These are phyloP conservation scores for Harpagus bidentatus DNA, from an alignment of 2,113 vertebrate genomes.

Conservation along the genomic window DNA sequence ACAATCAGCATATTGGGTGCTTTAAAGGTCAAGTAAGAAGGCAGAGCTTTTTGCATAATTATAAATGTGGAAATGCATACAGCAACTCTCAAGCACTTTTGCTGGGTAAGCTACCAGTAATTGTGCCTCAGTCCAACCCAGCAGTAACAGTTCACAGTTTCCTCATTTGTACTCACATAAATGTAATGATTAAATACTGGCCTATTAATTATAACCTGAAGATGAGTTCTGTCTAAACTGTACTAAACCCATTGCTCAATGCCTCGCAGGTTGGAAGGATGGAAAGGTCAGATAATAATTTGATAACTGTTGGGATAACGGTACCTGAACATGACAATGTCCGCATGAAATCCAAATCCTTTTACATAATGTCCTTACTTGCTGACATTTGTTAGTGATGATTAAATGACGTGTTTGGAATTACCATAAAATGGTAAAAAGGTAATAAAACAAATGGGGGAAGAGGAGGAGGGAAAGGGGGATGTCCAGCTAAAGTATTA, in stretches of 20 bases:
- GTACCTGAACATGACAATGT: background rate
- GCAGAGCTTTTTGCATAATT: slow-evolving; percentile 47
- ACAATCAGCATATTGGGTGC: slow-evolving; percentile 30
- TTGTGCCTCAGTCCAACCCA: slow-evolving; percentile 42
- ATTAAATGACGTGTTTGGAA: background rate
- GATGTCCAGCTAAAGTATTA: background rate
- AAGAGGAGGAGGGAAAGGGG: background rate
- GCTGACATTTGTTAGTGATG: background rate
- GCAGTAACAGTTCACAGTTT: slow-evolving; percentile 37
- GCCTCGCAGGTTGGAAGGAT: slow-evolving; percentile 4
- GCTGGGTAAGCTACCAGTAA: slow-evolving; percentile 47
- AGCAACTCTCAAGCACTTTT: slow-evolving; percentile 16
- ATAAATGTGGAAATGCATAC: slow-evolving; percentile 37
- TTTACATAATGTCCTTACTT: background rate
- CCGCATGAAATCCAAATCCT: slow-evolving; percentile 7
- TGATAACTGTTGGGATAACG: background rate
- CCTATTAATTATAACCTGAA: slow-evolving; percentile 61
- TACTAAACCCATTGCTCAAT: slow-evolving; percentile 18
- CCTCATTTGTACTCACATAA: slow-evolving; percentile 56
- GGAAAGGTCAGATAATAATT: slow-evolving; percentile 63
- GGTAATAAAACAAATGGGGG: background rate
- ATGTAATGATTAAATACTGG: slow-evolving; percentile 53
- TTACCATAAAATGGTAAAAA: background rate
- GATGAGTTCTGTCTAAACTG: slow-evolving; percentile 42
- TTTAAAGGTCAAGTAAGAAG: slow-evolving; percentile 64